Evolutionary conservation across 2,113 vertebrate species (phyloP), one percentile per base, ranked within the genome.

Genomic region (Spea bombifrons): DNA sequence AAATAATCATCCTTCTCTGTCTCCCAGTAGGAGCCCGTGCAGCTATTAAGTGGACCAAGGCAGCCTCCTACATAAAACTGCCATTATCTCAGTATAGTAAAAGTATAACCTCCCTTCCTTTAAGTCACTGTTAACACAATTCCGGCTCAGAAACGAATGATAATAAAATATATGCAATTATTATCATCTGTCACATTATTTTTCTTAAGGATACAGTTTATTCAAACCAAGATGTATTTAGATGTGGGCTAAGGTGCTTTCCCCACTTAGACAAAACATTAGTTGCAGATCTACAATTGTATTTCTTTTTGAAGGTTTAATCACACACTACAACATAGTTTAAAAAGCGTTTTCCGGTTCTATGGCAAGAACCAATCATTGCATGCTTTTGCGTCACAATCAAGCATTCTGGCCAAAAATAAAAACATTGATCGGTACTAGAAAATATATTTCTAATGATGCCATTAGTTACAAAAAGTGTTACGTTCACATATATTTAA

Each of bases 151-250:
- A 30, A 30, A 30, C 63, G 57, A 81, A 69, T 46, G 55, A 80
- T 15, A 45, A 57, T 30, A 30, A 43, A 47, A 16, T 3, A 67
- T 72, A 48, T 3, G 47, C 53, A 0, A 0, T 74, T 70, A 50
- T 79, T 66, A 75, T 72, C 53, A 75, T 50, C 66, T 47, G 46
- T 44, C 76, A 47, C 4, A 4, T 73, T 81, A 72, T 76, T 75
- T 70, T 30, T 30, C 30, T 30, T 68, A 71, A 61, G 48, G 55
- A 63, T 43, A 61, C 48, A 43, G 44, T 69, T 45, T 78, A 15
- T 46, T 12, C 47, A n/a, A 71, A 45, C n/a, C 17, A 48, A 45
- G 55, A 70, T 43, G 47, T 70, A 8, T 55, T 47, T 30, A 72
- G n/a, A n/a, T 59, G 57, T 78, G 5, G 61, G 43, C 46, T 12